Conservation (phyloP, 2,797 vertebrate species). For the Momotus momota region DNA sequence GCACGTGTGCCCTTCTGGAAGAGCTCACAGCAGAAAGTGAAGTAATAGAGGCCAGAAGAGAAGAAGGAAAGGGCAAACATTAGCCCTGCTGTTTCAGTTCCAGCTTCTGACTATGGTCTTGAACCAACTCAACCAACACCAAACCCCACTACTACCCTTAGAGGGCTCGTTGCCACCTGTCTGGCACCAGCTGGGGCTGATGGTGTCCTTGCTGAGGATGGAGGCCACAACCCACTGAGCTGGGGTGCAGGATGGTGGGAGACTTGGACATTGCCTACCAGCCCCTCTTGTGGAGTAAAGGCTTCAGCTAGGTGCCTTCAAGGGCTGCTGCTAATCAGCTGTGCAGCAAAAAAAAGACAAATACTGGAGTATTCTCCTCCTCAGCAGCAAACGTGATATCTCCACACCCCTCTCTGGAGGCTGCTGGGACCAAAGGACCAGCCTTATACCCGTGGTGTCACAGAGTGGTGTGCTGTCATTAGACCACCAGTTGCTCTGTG, state of each 20-base stretch:
- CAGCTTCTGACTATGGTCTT: neutral
- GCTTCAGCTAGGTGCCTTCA: neutral
- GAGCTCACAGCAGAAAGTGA: neutral
- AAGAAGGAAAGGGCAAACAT: neutral
- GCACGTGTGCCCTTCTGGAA: fast-evolving
- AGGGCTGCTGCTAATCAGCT: neutral
- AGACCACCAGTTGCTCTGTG: neutral
- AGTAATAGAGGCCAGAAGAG: too few species aligned
- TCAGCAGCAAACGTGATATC: fast-evolving
- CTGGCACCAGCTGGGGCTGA: neutral
- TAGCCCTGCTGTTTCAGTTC: neutral
- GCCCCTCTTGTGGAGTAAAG: neutral
- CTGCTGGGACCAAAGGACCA: neutral
- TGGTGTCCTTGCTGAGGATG: neutral
- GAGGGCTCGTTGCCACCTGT: neutral
- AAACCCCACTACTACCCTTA: neutral
- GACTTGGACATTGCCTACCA: neutral
- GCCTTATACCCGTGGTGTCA: neutral
- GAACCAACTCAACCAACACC: neutral
- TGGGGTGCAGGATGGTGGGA: too few species aligned
- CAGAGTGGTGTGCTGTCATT: neutral
- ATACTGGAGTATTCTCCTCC: neutral
- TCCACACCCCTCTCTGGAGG: neutral
- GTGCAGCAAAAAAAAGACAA: neutral
- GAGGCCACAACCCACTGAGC: neutral